A percentile compares a stretch with the other conserved stretches of the same genome.
Conservation (phyloP, 2,888 invertebrate genomes). For the Rhingia rostrata region DNA sequence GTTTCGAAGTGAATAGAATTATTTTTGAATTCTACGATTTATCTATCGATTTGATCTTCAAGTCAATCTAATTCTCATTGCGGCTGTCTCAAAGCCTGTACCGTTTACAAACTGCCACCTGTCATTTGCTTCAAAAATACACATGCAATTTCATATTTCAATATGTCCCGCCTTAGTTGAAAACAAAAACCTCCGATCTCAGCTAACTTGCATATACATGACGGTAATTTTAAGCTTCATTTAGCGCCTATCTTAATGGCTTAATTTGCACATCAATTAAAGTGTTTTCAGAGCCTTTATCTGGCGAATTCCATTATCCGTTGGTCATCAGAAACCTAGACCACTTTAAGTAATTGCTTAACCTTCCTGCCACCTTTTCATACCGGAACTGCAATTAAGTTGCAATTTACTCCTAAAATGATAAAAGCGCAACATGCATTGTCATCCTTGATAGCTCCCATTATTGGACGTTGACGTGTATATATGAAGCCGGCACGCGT, state of each 20-base stretch:
- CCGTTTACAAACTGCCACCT: no score
- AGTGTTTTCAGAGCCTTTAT: background rate
- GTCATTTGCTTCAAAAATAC: no score
- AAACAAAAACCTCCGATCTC: no score
- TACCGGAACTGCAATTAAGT: conserved; percentile 57
- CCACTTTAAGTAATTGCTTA: conserved; percentile 9
- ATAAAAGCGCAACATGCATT: conserved; percentile 29
- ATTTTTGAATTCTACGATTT: no score
- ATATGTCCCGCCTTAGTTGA: no score
- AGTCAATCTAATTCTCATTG: no score
- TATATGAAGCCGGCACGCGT: conserved; percentile 20
- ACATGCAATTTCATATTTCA: no score
- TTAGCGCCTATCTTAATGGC: conserved; percentile 8
- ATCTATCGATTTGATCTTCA: no score
- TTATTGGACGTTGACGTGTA: background rate
- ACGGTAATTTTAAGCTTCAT: background rate
- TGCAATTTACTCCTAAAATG: conserved; percentile 34
- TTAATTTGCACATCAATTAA: conserved; percentile 1
- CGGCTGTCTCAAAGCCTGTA: no score
- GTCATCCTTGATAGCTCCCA: conserved; percentile 33
- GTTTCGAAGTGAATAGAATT: no score
- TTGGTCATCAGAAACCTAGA: background rate
- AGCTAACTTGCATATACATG: no score
- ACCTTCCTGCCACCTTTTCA: conserved; percentile 6
- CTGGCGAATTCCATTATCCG: background rate